These are phyloP conservation scores for Bostrychus sinensis DNA, from an alignment of 2,113 vertebrate species.

Conservation along the genomic window DNA sequence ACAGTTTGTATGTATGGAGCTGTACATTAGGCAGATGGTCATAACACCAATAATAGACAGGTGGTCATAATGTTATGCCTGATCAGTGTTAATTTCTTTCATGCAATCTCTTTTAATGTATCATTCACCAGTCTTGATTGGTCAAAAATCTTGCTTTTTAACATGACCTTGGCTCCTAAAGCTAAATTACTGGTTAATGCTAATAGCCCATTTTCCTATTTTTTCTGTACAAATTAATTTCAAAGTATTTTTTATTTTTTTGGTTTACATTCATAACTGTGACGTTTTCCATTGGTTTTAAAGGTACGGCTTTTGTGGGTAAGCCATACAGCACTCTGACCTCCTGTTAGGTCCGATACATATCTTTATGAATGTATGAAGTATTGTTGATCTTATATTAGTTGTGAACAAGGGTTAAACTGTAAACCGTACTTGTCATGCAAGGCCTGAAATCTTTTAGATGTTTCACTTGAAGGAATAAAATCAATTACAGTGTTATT, in stretches of 20 bases:
- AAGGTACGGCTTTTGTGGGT: constrained; percentile 38
- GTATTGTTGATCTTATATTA: constrained; percentile 53
- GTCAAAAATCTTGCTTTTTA: too few relatives aligned
- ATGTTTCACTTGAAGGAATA: constrained; percentile 74
- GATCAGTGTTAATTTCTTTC: too few relatives aligned
- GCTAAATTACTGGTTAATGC: constrained; percentile 24
- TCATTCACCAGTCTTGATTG: too few relatives aligned
- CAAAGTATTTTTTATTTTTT: too few relatives aligned
- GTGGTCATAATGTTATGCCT: too few relatives aligned
- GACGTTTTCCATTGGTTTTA: constrained; percentile 30
- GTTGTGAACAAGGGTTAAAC: constrained; percentile 44
- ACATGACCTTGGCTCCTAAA: too few relatives aligned
- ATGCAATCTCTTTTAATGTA: too few relatives aligned
- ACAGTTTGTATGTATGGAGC: too few relatives aligned
- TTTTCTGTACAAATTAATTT: constrained; percentile 30
- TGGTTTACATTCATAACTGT: constrained; percentile 45
- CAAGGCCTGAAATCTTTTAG: constrained; percentile 73
- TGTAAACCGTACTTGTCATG: constrained; percentile 67
- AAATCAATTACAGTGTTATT: constrained; percentile 66
- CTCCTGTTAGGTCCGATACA: constrained; percentile 56
- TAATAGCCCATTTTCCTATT: constrained; percentile 6
- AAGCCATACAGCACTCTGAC: constrained; percentile 46
- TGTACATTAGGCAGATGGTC: too few relatives aligned
- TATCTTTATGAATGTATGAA: constrained; percentile 67
- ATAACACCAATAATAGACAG: too few relatives aligned